These are phyloP conservation scores for Heliconius melpomene DNA, from an alignment of 1,140 invertebrate species.

Conservation along the genomic window DNA sequence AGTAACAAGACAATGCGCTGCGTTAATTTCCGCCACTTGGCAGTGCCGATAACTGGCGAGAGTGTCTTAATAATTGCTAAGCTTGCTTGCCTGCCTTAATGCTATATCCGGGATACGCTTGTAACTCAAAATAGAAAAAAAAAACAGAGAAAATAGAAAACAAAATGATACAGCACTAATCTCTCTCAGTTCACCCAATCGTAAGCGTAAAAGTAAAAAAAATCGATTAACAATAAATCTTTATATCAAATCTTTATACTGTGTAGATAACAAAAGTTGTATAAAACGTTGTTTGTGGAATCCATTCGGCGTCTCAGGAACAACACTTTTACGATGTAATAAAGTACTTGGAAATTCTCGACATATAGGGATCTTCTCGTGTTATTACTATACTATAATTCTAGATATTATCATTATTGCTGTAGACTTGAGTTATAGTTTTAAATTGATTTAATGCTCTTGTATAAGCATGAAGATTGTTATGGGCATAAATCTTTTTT, in stretches of 20 bases:
- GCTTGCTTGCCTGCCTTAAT: too few species aligned
- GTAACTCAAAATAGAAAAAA: too few species aligned
- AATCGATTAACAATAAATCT: not conserved
- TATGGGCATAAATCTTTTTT: too few species aligned
- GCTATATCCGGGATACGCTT: too few species aligned
- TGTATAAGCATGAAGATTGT: too few species aligned
- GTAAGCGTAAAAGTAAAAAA: not conserved
- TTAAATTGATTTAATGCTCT: too few species aligned
- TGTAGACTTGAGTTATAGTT: not conserved
- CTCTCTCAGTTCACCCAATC: too few species aligned
- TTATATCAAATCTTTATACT: conserved; percentile 1
- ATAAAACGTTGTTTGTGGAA: conserved; percentile 17
- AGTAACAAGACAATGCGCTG: too few species aligned
- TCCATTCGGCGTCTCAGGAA: conserved; percentile 7
- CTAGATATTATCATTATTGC: not conserved
- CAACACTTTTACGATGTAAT: conserved; percentile 39
- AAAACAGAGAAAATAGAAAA: too few species aligned
- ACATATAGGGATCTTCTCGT: conserved; percentile 3
- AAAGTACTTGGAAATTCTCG: conserved; percentile 30
- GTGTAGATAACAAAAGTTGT: not conserved
- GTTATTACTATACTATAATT: not conserved
- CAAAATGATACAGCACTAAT: too few species aligned
- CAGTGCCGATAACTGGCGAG: too few species aligned
- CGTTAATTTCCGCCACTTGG: too few species aligned
- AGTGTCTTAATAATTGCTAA: not conserved